Conservation (phyloP, 1,140 invertebrate species). For the Chymomyza costata region DNA sequence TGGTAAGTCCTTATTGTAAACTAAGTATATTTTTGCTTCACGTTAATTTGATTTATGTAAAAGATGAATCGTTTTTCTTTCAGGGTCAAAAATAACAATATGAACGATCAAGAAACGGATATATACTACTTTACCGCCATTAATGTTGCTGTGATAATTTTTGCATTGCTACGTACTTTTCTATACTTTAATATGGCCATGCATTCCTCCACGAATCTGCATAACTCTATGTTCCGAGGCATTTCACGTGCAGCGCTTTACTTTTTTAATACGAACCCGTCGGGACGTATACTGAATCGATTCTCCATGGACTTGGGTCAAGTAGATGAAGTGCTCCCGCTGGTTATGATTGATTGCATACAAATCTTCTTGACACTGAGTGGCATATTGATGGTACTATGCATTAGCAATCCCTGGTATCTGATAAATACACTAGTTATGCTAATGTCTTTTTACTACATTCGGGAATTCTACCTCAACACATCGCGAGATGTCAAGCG, state of each 20-base stretch:
- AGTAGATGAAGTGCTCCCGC: slow-evolving; percentile 57
- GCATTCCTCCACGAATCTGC: slow-evolving; percentile 80
- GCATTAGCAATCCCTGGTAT: slow-evolving; percentile 85
- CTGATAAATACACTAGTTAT: slow-evolving; percentile 83
- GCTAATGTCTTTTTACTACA: slow-evolving; percentile 82
- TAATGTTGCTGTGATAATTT: slow-evolving; percentile 78
- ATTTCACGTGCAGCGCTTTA: slow-evolving; percentile 79
- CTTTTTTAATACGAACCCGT: slow-evolving; percentile 88
- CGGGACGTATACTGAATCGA: slow-evolving; percentile 84
- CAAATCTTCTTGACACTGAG: slow-evolving; percentile 84
- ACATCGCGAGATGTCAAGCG: slow-evolving; percentile 91
- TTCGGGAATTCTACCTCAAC: slow-evolving; percentile 86
- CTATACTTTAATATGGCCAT: slow-evolving; percentile 84
- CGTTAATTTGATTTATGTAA: no score
- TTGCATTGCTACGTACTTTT: slow-evolving; percentile 78
- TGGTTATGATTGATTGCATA: slow-evolving; percentile 83
- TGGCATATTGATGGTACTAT: slow-evolving; percentile 85
- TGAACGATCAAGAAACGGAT: slow-evolving; percentile 18
- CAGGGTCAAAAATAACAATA: slow-evolving; percentile 76
- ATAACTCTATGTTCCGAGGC: slow-evolving; percentile 52
- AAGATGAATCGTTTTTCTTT: slow-evolving; percentile 24
- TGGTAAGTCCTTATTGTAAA: slow-evolving; percentile 77
- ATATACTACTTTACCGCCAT: slow-evolving; percentile 77
- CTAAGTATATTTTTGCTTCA: no score
- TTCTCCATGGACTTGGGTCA: slow-evolving; percentile 87